Evolutionary conservation across 2,888 invertebrate genomes (phyloP).

Genomic region (Mesoligia furuncula): DNA sequence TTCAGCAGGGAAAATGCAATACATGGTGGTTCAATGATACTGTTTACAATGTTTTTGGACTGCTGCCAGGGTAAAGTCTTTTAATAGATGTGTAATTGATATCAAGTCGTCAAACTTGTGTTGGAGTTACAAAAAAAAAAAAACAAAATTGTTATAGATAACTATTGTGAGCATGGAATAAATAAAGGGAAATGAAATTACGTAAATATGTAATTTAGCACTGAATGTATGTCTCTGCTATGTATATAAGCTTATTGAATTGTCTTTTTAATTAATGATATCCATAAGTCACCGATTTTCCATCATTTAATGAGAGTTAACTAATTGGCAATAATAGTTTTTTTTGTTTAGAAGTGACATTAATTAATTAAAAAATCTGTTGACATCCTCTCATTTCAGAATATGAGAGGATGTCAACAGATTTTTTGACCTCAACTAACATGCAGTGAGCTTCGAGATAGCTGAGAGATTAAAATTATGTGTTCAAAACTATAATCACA

Average conservation of each 20-base stretch:
- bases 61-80: conserved; percentile 15
- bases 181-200: background rate
- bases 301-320: background rate
- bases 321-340: background rate
- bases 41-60: conserved; percentile 8
- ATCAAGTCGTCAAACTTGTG: background rate
- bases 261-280: conserved; percentile 5
- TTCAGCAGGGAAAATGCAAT: background rate
- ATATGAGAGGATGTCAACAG: background rate
- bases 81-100: conserved; percentile 2
- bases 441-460: background rate
- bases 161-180: background rate
- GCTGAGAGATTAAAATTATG: background rate
- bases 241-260: background rate
- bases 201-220: background rate
- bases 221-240: too few species aligned
- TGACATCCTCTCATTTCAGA: too few species aligned
- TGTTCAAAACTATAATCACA: background rate
- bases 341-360: background rate
- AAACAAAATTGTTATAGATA: background rate
- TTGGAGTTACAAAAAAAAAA: background rate
- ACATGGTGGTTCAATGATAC: background rate
- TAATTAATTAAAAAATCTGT: too few species aligned
- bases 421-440: background rate
- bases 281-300: background rate